Percentiles rank a stretch among this genome's conserved stretches.
Conservation (phyloP, 2,888 invertebrate species). For the Melinaea menophilus region DNA sequence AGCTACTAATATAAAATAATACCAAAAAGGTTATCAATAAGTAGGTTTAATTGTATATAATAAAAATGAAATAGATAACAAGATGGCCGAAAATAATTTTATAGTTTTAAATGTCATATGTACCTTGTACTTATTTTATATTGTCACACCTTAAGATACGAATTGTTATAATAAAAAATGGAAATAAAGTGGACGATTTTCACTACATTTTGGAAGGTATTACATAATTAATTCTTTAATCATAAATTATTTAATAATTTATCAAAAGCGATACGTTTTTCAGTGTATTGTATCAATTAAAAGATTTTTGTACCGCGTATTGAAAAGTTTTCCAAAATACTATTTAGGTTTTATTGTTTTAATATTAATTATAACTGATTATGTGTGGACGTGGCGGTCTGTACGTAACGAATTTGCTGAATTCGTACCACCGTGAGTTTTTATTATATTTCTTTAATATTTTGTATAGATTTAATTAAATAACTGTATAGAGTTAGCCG, state of each 20-base stretch:
- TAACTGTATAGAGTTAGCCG: too few relatives aligned
- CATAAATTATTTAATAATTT: not conserved
- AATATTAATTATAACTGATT: not conserved
- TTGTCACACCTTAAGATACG: not conserved
- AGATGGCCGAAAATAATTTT: not conserved
- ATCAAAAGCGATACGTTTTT: not conserved
- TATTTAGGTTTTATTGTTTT: not conserved
- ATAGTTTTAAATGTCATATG: not conserved
- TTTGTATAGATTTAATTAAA: too few relatives aligned
- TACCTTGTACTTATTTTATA: not conserved
- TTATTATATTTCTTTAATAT: not conserved
- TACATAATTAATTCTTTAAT: not conserved
- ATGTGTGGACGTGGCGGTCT: not conserved
- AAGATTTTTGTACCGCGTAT: not conserved
- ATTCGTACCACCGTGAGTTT: not conserved
- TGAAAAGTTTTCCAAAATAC: conserved; percentile 6
- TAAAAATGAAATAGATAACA: not conserved
- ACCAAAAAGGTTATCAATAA: conserved; percentile 5
- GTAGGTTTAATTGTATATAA: not conserved
- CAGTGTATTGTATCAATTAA: conserved; percentile 1
- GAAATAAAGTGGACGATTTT: not conserved
- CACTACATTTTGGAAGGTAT: not conserved
- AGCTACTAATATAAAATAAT: not conserved
- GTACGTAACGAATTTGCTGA: not conserved
- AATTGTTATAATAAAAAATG: not conserved